phyloP scores from a whole-genome alignment of 2,888 invertebrate genomes.

The Panopea generosa region DNA sequence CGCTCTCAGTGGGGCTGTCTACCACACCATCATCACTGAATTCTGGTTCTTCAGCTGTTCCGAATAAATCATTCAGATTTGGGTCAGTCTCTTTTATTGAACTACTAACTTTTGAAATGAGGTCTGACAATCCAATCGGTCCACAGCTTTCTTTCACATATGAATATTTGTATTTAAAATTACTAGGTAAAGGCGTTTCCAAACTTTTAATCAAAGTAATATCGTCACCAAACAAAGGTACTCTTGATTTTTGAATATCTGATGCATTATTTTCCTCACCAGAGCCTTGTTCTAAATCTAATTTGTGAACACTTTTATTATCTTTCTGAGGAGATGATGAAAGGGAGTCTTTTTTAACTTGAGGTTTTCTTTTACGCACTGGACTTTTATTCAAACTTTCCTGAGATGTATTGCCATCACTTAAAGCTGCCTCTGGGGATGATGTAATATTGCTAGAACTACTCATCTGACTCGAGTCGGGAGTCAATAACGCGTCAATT shows the following conservation, averaged over 20 bases:
- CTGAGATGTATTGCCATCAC: too few relatives aligned
- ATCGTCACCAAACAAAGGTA: slow-evolving; percentile 33
- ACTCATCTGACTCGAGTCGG: too few relatives aligned
- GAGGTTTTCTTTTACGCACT: too few relatives aligned
- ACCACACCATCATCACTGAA: slow-evolving; percentile 27
- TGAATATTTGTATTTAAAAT: slow-evolving; percentile 45
- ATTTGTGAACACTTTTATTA: slow-evolving; percentile 8
- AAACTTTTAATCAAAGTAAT: slow-evolving; percentile 22
- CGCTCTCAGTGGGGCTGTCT: slow-evolving; percentile 5
- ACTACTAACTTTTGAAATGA: slow-evolving; percentile 54
- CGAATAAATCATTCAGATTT: slow-evolving; percentile 48
- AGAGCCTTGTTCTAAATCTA: too few relatives aligned
- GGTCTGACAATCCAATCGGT: slow-evolving; percentile 24
- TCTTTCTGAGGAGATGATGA: too few relatives aligned
- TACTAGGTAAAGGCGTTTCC: slow-evolving; percentile 22
- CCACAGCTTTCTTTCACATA: neutral
- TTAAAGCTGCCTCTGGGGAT: too few relatives aligned
- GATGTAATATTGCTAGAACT: too few relatives aligned
- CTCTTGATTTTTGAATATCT: neutral
- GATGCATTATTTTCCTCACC: too few relatives aligned
- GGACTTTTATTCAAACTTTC: too few relatives aligned
- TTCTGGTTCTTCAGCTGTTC: slow-evolving; percentile 33
- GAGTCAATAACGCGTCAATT: too few relatives aligned
- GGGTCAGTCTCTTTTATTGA: slow-evolving; percentile 35
- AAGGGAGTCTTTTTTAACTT: too few relatives aligned